Conservation (phyloP, 37 sponge, comb jelly and placozoan genomes). For the Ephydatia muelleri region DNA sequence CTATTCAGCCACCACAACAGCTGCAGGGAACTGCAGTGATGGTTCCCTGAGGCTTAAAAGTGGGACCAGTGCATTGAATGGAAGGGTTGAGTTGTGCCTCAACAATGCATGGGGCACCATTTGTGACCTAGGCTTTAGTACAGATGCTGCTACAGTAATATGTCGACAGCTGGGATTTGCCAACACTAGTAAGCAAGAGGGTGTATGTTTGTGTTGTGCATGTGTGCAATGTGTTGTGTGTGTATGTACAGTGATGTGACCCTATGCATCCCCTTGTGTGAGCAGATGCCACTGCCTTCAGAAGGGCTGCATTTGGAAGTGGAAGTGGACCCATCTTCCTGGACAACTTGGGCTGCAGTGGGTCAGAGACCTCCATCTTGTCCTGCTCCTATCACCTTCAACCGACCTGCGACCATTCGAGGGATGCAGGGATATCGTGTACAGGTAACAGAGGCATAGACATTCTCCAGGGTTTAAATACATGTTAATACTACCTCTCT, state of each 20-base stretch:
- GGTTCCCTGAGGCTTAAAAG: slow-evolving; percentile 26
- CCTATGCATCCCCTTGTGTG: neutral
- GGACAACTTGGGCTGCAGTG: slow-evolving; percentile 7
- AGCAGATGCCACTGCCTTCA: neutral
- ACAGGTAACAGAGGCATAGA: neutral
- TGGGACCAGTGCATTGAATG: slow-evolving; percentile 11
- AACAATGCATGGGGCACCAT: slow-evolving; percentile 48
- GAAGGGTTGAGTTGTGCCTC: slow-evolving; percentile 35
- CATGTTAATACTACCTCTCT: no score
- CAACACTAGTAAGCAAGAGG: neutral
- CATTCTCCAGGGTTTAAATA: no score
- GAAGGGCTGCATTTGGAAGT: neutral
- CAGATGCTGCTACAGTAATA: slow-evolving; percentile 29
- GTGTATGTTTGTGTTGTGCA: neutral
- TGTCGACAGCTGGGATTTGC: slow-evolving; percentile 34
- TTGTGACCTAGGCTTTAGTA: slow-evolving; percentile 9
- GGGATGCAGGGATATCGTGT: slow-evolving; percentile 3
- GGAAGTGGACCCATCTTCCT: slow-evolving; percentile 15
- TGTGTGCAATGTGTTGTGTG: neutral
- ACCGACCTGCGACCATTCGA: neutral
- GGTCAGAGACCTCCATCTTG: neutral
- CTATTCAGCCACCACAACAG: neutral
- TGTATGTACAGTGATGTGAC: neutral
- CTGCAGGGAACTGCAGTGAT: slow-evolving; percentile 22
- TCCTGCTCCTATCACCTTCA: neutral